Evolutionary conservation across 2,888 invertebrate genomes (phyloP).

Genomic region (Pantelozetes paolii): DNA sequence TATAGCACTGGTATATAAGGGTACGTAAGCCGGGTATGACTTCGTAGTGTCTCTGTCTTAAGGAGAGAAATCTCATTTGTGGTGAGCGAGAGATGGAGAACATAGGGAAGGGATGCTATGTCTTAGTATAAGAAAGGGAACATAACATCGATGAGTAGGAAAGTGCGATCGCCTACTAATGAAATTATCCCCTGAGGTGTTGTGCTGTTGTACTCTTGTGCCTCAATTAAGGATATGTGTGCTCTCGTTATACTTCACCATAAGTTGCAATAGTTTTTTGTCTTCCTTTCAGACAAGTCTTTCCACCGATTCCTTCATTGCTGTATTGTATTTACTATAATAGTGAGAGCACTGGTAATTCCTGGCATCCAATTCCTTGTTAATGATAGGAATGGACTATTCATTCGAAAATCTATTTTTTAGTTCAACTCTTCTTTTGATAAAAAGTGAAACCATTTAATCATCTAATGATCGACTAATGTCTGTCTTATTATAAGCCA

Average conservation of each 20-base stretch:
- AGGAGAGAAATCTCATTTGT: constrained; percentile 14
- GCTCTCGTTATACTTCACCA: neutral
- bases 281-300: neutral
- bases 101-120: neutral
- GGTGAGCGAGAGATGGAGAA: neutral
- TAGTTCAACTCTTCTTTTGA: neutral
- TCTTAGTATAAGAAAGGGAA: neutral
- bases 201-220: too few relatives aligned
- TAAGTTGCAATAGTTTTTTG: neutral
- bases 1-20: neutral
- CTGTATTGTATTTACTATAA: too few relatives aligned
- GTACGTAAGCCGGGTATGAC: neutral
- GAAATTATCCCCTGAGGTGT: constrained; percentile 25
- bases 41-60: neutral
- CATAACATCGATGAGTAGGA: constrained; percentile 17
- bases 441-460: too few relatives aligned
- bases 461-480: neutral
- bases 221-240: constrained; percentile 14
- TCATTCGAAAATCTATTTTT: neutral
- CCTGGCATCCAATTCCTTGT: too few relatives aligned
- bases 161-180: constrained; percentile 6
- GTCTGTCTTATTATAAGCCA: neutral
- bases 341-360: too few relatives aligned
- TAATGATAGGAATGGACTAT: too few relatives aligned
- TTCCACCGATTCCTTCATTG: too few relatives aligned